Conservation (phyloP, 2,888 invertebrate genomes). For the Zeuzera pyrina region DNA sequence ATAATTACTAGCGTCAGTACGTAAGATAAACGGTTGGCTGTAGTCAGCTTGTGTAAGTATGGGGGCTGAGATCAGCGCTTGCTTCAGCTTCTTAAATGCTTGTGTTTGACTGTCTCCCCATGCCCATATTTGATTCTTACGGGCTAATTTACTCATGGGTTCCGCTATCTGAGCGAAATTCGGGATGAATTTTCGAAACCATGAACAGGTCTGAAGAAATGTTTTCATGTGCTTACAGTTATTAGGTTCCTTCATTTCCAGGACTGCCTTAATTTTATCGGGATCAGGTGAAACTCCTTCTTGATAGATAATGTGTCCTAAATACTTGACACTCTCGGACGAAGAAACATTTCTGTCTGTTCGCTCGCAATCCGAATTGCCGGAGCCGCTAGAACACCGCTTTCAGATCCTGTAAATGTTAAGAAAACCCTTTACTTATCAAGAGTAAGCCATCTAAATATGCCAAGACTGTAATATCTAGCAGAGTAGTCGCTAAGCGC, state of each 20-base stretch:
- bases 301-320: slow-evolving; percentile 24
- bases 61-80: slow-evolving; percentile 12
- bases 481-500: slow-evolving; percentile 26
- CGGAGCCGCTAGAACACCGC: slow-evolving; percentile 17
- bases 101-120: slow-evolving; percentile 5
- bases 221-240: too few relatives aligned
- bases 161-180: slow-evolving; percentile 16
- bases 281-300: slow-evolving; percentile 22
- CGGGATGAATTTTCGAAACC: slow-evolving; percentile 17
- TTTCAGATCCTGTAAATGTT: slow-evolving; percentile 22
- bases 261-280: slow-evolving; percentile 23
- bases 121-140: slow-evolving; percentile 14
- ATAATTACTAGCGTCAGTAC: slow-evolving; percentile 26
- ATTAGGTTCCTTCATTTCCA: too few relatives aligned
- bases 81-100: slow-evolving; percentile 14
- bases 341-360: slow-evolving; percentile 23
- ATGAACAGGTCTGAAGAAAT: slow-evolving; percentile 17
- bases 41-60: too few relatives aligned
- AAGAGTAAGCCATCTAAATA: slow-evolving; percentile 27
- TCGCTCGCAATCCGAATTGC: slow-evolving; percentile 18
- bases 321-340: slow-evolving; percentile 21
- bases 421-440: slow-evolving; percentile 17
- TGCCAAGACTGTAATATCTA: slow-evolving; percentile 14
- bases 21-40: slow-evolving; percentile 23
- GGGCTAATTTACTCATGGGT: slow-evolving; percentile 23